phyloP scores from a whole-genome alignment of 2,113 vertebrate species.

The Anseranas semipalmata region DNA sequence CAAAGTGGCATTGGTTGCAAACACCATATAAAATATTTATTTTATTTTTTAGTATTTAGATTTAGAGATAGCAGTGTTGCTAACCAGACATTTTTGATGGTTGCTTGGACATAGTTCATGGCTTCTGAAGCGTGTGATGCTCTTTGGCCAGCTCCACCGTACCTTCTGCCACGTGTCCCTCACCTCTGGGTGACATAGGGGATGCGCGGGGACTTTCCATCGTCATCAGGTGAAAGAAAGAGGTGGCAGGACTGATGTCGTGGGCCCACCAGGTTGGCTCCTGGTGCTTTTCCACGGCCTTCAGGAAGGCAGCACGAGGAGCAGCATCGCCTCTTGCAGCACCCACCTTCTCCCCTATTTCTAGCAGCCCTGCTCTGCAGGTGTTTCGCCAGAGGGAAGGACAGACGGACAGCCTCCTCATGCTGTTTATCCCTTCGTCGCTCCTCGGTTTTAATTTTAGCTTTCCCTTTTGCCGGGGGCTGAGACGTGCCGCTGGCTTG shows the following conservation, averaged over 20 bases:
- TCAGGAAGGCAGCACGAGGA: too few relatives aligned
- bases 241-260: too few relatives aligned
- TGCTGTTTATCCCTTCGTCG: background rate
- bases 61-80: background rate
- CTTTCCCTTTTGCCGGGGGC: background rate
- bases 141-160: too few relatives aligned
- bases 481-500: background rate
- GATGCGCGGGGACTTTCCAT: too few relatives aligned
- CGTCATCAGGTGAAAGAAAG: too few relatives aligned
- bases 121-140: too few relatives aligned
- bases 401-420: too few relatives aligned
- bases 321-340: too few relatives aligned
- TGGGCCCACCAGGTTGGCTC: too few relatives aligned
- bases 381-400: background rate
- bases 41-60: background rate
- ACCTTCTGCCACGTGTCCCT: too few relatives aligned
- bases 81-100: background rate
- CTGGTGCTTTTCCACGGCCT: too few relatives aligned
- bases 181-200: too few relatives aligned
- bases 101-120: background rate
- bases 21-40: background rate
- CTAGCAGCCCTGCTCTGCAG: background rate
- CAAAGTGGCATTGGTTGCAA: rapidly evolving
- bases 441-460: background rate
- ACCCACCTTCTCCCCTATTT: background rate